phyloP scores from a whole-genome alignment of 2,888 invertebrate genomes.

The Imbricaverruca yamaguchii region DNA sequence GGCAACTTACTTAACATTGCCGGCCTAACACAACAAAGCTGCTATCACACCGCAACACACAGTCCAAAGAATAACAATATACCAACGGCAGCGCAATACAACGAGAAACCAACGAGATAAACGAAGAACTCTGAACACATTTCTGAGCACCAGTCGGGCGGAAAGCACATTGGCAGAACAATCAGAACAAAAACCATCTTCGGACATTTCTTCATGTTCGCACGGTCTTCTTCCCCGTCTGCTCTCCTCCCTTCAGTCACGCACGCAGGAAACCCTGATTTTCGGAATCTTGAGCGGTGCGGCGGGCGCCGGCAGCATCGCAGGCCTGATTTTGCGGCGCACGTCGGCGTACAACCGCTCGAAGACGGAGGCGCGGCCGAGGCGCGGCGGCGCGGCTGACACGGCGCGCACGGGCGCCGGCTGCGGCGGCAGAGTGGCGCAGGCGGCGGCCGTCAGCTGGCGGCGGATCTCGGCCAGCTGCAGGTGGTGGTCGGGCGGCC shows the following conservation, averaged over 20 bases:
- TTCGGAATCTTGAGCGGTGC: not conserved
- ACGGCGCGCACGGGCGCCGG: not conserved
- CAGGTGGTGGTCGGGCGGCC: not conserved
- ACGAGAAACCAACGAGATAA: too few species aligned
- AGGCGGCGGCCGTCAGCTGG: not conserved
- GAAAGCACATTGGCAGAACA: too few species aligned
- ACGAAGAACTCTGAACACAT: not conserved
- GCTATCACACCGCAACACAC: too few species aligned
- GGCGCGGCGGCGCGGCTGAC: not conserved
- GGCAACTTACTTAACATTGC: too few species aligned
- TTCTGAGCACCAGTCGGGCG: too few species aligned
- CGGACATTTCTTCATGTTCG: too few species aligned
- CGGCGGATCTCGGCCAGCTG: not conserved
- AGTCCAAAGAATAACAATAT: not conserved
- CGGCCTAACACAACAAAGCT: too few species aligned
- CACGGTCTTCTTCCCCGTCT: too few species aligned
- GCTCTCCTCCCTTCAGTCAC: not conserved
- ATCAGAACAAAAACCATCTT: too few species aligned
- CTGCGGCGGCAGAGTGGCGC: not conserved
- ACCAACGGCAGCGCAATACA: not conserved
- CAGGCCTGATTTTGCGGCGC: not conserved
- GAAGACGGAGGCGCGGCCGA: not conserved
- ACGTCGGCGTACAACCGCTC: constrained; percentile 3
- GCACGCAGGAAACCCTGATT: not conserved
- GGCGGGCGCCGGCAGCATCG: not conserved